These are phyloP conservation scores for Cygnus atratus DNA, from an alignment of 2,113 vertebrate species.

Conservation along the genomic window DNA sequence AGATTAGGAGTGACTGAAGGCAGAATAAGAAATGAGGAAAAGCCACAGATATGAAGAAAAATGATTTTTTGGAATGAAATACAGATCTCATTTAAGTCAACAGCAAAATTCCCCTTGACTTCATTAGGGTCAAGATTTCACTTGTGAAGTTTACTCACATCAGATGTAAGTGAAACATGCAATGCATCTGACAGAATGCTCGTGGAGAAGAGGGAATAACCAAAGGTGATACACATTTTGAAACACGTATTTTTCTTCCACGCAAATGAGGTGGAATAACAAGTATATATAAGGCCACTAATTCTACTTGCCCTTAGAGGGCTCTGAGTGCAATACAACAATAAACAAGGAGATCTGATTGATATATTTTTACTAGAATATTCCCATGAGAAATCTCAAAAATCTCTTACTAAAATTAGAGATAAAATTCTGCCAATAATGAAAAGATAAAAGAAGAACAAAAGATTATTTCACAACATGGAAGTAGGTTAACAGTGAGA, in stretches of 20 bases:
- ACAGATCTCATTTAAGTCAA: background rate
- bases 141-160: background rate
- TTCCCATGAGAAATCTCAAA: background rate
- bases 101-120: conserved; percentile 24
- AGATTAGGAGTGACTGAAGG: conserved; percentile 14
- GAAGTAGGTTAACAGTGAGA: background rate
- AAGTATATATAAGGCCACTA: background rate
- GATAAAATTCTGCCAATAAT: background rate
- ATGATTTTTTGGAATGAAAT: conserved; percentile 3
- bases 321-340: background rate
- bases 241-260: background rate
- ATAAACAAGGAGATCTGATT: background rate
- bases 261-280: background rate
- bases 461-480: background rate
- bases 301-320: background rate
- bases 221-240: background rate
- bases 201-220: conserved; percentile 1
- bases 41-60: conserved; percentile 27
- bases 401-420: background rate
- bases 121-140: background rate
- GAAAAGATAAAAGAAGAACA: background rate
- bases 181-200: background rate
- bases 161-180: background rate
- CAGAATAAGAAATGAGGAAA: conserved; percentile 23
- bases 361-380: background rate